Conservation (phyloP, 2,113 vertebrate species). For the Edolisoma coerulescens region DNA sequence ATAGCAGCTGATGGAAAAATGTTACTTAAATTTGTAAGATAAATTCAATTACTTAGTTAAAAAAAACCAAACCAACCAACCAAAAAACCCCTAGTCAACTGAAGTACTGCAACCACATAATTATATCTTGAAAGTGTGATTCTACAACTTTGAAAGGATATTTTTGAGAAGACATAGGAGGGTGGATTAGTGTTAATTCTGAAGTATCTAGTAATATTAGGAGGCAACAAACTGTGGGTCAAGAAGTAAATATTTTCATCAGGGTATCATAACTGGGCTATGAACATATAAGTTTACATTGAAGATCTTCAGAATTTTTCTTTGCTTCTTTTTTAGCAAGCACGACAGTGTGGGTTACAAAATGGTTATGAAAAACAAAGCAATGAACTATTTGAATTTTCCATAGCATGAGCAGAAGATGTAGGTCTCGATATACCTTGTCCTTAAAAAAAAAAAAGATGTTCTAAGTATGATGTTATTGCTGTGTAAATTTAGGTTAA, state of each 20-base stretch:
- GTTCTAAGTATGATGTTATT: neutral
- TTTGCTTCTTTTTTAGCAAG: neutral
- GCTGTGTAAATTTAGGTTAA: neutral
- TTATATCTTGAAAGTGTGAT: neutral
- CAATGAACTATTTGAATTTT: neutral
- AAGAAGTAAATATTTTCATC: neutral
- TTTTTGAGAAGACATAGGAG: neutral
- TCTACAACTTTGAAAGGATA: neutral
- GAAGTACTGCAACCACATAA: neutral
- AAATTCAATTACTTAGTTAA: neutral
- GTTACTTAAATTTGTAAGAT: neutral
- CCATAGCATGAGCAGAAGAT: neutral
- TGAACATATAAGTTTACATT: neutral
- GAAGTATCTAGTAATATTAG: neutral
- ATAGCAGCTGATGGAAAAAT: neutral
- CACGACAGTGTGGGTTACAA: neutral
- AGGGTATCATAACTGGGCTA: neutral
- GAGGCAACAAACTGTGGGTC: neutral
- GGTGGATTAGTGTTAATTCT: neutral
- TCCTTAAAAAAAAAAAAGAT: neutral
- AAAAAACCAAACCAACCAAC: neutral
- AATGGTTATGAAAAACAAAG: neutral
- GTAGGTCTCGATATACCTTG: neutral
- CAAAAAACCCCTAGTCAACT: neutral
- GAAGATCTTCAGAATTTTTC: neutral